Conservation (phyloP, 2,113 vertebrate species). For the Tachycineta bicolor region DNA sequence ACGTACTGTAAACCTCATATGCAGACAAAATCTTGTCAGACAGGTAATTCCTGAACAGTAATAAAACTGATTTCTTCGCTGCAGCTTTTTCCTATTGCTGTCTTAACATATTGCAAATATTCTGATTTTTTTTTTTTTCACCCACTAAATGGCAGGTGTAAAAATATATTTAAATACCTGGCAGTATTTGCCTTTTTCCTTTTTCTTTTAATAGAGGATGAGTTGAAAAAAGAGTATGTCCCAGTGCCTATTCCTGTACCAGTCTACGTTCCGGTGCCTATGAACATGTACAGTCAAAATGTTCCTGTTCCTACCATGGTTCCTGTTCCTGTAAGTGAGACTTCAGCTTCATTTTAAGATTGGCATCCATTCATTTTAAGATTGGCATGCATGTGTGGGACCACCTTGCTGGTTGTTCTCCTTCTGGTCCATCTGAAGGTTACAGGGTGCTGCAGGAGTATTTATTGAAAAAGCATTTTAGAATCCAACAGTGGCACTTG, state of each 20-base stretch:
- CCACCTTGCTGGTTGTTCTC: not conserved
- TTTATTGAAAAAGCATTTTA: not conserved
- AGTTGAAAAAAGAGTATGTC: slow-evolving; percentile 89
- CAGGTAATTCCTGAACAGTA: slow-evolving; percentile 79
- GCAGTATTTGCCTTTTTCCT: slow-evolving; percentile 33
- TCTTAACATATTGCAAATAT: not conserved
- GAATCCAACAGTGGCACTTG: not conserved
- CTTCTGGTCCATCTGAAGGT: not conserved
- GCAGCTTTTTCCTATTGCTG: not conserved
- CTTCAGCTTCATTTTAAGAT: not conserved
- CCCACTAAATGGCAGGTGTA: not conserved
- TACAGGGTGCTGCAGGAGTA: not conserved
- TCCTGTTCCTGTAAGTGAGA: slow-evolving; percentile 90
- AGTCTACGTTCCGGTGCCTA: slow-evolving; percentile 94
- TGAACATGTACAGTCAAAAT: slow-evolving; percentile 93
- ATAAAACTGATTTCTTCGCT: not conserved
- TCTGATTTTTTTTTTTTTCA: not conserved
- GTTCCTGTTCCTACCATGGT: slow-evolving; percentile 86
- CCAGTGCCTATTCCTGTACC: slow-evolving; percentile 96
- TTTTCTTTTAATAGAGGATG: slow-evolving; percentile 78
- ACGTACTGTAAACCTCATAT: slow-evolving; percentile 99
- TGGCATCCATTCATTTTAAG: not conserved
- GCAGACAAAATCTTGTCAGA: slow-evolving; percentile 96
- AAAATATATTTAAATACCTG: slow-evolving; percentile 27
- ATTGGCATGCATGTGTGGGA: not conserved